These are phyloP conservation scores for Stichopus chloronotus DNA, from an alignment of 35 echinoderm and acorn worm species.

Conservation along the genomic window DNA sequence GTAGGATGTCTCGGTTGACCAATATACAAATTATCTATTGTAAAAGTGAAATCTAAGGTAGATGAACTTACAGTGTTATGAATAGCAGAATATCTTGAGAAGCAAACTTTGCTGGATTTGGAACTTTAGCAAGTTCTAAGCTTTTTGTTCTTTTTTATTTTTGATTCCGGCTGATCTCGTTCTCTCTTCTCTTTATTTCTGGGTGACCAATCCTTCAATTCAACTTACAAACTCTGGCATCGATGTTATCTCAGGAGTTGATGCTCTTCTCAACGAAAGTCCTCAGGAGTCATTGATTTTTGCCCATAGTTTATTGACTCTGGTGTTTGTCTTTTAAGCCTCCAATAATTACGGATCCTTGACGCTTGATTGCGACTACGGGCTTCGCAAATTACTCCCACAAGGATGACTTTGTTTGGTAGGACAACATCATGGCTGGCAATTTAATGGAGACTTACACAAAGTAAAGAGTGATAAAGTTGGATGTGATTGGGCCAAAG, in stretches of 20 bases:
- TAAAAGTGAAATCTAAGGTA: too few relatives aligned
- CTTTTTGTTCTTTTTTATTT: too few relatives aligned
- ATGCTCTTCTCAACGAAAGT: neutral
- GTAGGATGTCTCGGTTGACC: too few relatives aligned
- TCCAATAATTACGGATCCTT: slow-evolving; percentile 1
- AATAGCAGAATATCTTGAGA: too few relatives aligned
- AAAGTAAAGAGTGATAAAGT: neutral
- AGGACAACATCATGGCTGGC: neutral
- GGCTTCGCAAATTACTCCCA: neutral
- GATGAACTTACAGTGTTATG: too few relatives aligned
- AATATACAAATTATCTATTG: too few relatives aligned
- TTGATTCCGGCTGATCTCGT: too few relatives aligned
- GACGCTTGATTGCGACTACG: neutral
- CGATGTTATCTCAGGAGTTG: neutral
- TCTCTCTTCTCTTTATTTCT: too few relatives aligned
- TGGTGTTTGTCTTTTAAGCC: neutral
- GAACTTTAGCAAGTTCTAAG: too few relatives aligned
- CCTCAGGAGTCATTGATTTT: slow-evolving; percentile 4
- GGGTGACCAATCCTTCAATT: too few relatives aligned
- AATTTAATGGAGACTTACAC: neutral
- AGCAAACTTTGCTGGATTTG: too few relatives aligned
- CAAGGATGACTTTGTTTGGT: neutral
- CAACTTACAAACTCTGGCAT: neutral
- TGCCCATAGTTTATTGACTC: neutral
- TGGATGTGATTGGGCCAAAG: neutral